Evolutionary conservation across 2,113 vertebrate species (phyloP), one percentile per base, ranked within the genome.

Genomic region (Brachyhypopomus occidentalis): DNA sequence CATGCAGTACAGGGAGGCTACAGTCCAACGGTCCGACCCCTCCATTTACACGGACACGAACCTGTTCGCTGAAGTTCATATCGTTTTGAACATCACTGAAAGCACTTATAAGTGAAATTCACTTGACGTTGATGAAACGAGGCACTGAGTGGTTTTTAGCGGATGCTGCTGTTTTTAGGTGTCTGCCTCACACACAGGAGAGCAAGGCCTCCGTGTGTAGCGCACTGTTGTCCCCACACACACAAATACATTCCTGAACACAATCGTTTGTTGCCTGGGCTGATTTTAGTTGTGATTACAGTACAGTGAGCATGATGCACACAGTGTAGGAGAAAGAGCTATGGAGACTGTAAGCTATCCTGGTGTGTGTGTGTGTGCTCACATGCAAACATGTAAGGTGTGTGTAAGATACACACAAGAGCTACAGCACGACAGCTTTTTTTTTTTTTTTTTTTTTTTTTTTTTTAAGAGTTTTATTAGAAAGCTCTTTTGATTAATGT

Each of bases 221-320:
- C 77, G 60, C 70, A 20, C 48, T 71, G 67, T 60, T 80, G 80
- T 78, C 52, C 77, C 60, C 83, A 74, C 62, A 83, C 14, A 81
- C 63, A 80, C n/a, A 78, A 72, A 48, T 71, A 45, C 48, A 52
- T 67, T 71, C 59, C 75, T n/a, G 3, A 59, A 36, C 36, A 22
- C 38, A 36, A 19, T 27, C 62, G 77, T 58, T 34, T 77, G 63
- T 75, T 70, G 74, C 11, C 75, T 78, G n/a, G 6, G 56, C 78
- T 80, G 77, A 73, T 85, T 75, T 78, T 64, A 66, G 71, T 59
- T 81, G 59, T 27, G 67, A 79, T 74, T 36, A 74, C 75, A 70
- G 66, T 79, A 19, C 75, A 70, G 66, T 79, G 12, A 27, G 38
- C 20, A 58, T 27, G 30, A 83, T 75, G 38, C 36, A 41, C 22